Evolutionary conservation across 1,140 invertebrate genomes (phyloP).

Genomic region (Chironomus striatipennis): DNA sequence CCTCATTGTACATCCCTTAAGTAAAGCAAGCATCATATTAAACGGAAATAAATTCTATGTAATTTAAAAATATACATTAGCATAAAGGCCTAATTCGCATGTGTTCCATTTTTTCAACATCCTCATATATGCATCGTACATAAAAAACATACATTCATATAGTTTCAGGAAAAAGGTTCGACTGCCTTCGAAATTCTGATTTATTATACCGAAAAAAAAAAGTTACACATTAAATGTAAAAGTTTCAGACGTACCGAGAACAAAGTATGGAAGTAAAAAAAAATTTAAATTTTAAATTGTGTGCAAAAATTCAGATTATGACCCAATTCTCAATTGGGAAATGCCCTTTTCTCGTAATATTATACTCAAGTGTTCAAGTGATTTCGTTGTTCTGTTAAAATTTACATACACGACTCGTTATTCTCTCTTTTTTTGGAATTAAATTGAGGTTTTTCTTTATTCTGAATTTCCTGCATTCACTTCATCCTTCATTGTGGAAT

Average conservation of each 20-base stretch:
- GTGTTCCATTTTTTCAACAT: neutral
- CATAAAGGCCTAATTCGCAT: neutral
- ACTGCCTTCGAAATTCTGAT: neutral
- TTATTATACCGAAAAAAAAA: neutral
- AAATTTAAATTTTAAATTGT: constrained; percentile 9
- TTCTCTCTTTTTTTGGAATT: neutral
- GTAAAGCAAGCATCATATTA: too few relatives aligned
- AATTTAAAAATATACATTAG: neutral
- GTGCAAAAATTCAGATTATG: neutral
- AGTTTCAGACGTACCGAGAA: neutral
- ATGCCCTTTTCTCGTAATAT: neutral
- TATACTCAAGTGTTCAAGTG: neutral
- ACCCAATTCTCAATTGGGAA: neutral
- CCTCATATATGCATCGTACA: too few relatives aligned
- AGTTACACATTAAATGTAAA: neutral
- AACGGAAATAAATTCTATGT: too few relatives aligned
- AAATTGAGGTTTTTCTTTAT: neutral
- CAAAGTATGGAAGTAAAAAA: neutral
- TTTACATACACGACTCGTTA: constrained; percentile 4
- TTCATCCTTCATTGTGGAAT: neutral
- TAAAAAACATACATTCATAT: too few relatives aligned
- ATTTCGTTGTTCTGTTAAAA: neutral
- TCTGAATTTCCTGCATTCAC: constrained; percentile 7
- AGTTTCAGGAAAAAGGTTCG: neutral
- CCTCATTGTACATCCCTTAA: too few relatives aligned